phyloP scores from a whole-genome alignment of 2,113 vertebrate species.

The Opisthocomus hoazin region DNA sequence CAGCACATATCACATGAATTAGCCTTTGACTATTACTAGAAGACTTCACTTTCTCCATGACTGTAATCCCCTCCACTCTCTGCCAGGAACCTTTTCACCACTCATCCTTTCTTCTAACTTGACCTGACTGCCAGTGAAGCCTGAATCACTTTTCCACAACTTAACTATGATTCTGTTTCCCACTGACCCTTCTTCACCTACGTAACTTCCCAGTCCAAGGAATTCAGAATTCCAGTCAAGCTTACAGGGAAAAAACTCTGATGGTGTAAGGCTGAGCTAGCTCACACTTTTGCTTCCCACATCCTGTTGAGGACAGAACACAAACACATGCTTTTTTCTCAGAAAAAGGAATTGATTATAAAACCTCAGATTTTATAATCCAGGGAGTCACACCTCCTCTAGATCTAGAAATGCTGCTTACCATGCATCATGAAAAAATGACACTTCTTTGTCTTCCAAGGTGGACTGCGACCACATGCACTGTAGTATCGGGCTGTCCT shows the following conservation, averaged over 20 bases:
- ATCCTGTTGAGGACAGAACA: background rate
- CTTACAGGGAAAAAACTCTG: background rate
- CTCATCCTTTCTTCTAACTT: background rate
- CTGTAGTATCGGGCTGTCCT: background rate
- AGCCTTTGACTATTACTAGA: background rate
- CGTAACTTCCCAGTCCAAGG: background rate
- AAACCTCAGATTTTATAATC: background rate
- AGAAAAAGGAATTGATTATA: background rate
- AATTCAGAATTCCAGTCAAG: background rate
- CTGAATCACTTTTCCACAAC: background rate
- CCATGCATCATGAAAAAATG: rapidly evolving
- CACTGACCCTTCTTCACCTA: background rate
- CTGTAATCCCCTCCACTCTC: background rate
- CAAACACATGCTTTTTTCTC: background rate
- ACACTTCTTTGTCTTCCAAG: background rate
- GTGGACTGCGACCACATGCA: background rate
- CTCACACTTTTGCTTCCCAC: background rate
- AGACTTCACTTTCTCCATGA: background rate
- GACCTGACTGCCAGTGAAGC: background rate
- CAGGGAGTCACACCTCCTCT: background rate
- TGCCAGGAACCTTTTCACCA: background rate
- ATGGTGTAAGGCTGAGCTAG: background rate
- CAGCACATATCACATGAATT: background rate
- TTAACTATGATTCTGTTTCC: background rate
- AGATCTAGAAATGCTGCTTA: background rate